These are phyloP conservation scores for Phalacrocorax carbo DNA, from an alignment of 2,113 vertebrate species.

Conservation along the genomic window DNA sequence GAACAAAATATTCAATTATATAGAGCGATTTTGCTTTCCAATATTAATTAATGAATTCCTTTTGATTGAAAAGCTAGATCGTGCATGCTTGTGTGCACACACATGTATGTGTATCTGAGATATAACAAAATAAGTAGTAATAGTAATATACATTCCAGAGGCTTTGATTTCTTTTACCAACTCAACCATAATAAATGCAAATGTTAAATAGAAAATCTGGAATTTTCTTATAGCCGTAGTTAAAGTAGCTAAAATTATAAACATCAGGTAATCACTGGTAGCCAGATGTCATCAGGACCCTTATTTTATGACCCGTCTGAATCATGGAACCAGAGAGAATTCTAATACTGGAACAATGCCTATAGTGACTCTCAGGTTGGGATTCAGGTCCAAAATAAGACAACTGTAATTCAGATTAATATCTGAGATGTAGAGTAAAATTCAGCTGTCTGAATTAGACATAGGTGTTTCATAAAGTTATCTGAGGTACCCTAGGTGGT, in stretches of 20 bases:
- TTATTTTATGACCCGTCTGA: neutral
- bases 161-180: neutral
- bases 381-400: neutral
- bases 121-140: neutral
- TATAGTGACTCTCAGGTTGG: neutral
- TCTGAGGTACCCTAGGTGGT: neutral
- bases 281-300: neutral
- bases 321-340: neutral
- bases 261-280: neutral
- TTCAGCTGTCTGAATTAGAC: neutral
- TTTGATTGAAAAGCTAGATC: neutral
- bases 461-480: neutral
- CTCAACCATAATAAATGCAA: neutral
- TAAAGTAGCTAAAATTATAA: neutral
- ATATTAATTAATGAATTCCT: neutral
- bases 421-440: neutral
- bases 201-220: neutral
- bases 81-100: neutral
- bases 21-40: neutral
- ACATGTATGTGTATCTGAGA: neutral
- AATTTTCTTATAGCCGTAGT: neutral
- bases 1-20: neutral
- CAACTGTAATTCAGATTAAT: neutral
- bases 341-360: neutral
- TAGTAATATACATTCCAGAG: neutral